Evolutionary conservation across 2,797 vertebrate species (phyloP).

Genomic region (Bovichtus diacanthus): DNA sequence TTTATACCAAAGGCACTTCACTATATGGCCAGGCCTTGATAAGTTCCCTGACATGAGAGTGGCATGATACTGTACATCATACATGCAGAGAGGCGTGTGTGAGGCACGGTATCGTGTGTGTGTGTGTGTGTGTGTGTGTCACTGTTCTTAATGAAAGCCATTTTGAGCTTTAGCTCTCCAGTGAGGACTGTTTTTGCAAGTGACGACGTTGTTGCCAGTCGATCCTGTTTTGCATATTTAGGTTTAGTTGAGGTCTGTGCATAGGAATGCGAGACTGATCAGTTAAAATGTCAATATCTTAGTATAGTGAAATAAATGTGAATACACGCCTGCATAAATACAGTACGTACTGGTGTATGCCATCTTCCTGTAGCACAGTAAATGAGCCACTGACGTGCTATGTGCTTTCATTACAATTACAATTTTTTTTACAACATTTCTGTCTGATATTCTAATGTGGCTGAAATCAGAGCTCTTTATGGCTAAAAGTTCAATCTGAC

Average conservation of each 20-base stretch:
- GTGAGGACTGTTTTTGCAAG: not conserved
- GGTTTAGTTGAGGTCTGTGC: not conserved
- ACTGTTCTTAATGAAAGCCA: not conserved
- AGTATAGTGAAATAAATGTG: not conserved
- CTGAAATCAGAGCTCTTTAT: conserved; percentile 66
- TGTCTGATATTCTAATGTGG: not conserved
- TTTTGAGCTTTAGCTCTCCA: not conserved
- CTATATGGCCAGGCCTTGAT: conserved; percentile 58
- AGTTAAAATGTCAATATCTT: no score
- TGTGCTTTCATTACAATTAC: not conserved
- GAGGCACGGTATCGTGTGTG: not conserved
- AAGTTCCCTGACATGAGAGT: conserved; percentile 65
- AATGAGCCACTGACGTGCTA: not conserved
- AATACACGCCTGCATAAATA: not conserved
- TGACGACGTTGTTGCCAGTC: conserved; percentile 5
- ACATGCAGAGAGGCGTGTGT: not conserved
- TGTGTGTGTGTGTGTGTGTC: conserved; percentile 1
- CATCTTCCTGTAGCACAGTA: not conserved
- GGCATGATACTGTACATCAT: conserved; percentile 51
- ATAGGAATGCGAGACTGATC: no score
- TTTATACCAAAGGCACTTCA: conserved; percentile 52
- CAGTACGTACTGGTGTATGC: not conserved
- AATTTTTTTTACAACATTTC: not conserved
- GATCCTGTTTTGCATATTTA: not conserved
- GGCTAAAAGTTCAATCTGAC: conserved; percentile 51